Percentiles rank a stretch among this genome's conserved stretches.
Conservation (phyloP, 2,888 invertebrate species). For the Pocota personata region DNA sequence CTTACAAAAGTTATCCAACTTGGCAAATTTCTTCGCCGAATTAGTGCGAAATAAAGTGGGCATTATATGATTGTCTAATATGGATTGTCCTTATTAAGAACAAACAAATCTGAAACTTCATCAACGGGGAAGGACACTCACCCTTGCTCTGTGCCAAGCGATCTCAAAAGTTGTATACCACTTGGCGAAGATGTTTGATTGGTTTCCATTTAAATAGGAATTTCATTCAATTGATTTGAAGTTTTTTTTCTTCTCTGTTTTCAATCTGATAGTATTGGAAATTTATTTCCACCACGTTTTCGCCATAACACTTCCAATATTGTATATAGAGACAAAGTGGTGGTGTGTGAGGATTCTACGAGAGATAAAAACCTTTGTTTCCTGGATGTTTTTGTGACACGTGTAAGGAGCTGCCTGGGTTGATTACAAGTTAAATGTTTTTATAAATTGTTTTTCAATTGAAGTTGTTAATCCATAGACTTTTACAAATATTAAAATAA, state of each 20-base stretch:
- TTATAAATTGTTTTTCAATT: neutral
- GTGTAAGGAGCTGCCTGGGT: neutral
- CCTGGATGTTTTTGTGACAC: neutral
- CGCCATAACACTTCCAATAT: conserved; percentile 45
- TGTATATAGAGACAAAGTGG: conserved; percentile 3
- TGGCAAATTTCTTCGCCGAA: conserved; percentile 27
- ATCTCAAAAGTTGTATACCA: neutral
- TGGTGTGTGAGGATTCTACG: too few relatives aligned
- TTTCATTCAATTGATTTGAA: conserved; percentile 56
- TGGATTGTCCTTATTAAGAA: neutral
- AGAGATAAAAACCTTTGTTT: neutral
- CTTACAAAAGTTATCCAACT: conserved; percentile 35
- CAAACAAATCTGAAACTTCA: neutral
- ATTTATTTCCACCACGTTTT: conserved; percentile 54
- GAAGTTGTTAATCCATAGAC: neutral
- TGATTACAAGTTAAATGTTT: neutral
- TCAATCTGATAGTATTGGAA: conserved; percentile 29
- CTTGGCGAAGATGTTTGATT: conserved; percentile 30
- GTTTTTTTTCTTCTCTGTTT: conserved; percentile 1
- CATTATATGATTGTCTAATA: neutral
- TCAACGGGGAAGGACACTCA: neutral
- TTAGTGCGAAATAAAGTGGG: conserved; percentile 7
- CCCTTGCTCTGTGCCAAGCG: neutral
- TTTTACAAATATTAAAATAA: neutral
- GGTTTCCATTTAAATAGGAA: conserved; percentile 30